Conservation (phyloP, 2,888 invertebrate genomes). For the Lypha dubia region DNA sequence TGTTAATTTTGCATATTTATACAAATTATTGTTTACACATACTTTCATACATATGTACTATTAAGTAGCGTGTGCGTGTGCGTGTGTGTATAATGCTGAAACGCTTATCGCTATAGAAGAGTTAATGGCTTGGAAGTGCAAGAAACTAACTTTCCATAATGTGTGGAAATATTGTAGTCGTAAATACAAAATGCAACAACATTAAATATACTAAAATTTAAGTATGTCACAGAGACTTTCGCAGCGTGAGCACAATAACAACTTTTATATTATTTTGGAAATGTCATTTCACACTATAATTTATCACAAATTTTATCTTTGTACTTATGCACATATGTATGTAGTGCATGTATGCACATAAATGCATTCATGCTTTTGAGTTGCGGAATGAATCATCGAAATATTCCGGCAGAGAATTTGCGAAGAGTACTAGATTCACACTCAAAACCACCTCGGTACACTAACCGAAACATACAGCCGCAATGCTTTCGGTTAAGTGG, state of each 20-base stretch:
- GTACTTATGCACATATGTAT: no score
- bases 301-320: neutral
- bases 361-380: no score
- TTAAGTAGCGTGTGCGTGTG: no score
- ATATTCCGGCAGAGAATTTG: no score
- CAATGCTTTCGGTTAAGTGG: no score
- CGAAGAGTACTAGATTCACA: no score
- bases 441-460: no score
- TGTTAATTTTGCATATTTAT: conserved; percentile 20
- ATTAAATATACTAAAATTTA: conserved; percentile 15
- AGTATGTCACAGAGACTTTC: conserved; percentile 71
- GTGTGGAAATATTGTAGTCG: conserved; percentile 5
- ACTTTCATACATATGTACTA: no score
- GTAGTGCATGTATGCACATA: no score
- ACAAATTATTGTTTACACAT: conserved; percentile 16
- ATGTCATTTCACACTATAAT: neutral
- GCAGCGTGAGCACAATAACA: conserved; percentile 41
- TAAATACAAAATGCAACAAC: conserved; percentile 30
- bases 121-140: conserved; percentile 68
- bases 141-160: conserved; percentile 36
- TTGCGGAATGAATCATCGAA: no score
- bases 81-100: conserved; percentile 26
- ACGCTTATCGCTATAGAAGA: conserved; percentile 53
- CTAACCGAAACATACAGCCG: no score
- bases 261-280: neutral